Evolutionary conservation across 2,888 invertebrate genomes (phyloP).

Genomic region (Drosophila planitibia): DNA sequence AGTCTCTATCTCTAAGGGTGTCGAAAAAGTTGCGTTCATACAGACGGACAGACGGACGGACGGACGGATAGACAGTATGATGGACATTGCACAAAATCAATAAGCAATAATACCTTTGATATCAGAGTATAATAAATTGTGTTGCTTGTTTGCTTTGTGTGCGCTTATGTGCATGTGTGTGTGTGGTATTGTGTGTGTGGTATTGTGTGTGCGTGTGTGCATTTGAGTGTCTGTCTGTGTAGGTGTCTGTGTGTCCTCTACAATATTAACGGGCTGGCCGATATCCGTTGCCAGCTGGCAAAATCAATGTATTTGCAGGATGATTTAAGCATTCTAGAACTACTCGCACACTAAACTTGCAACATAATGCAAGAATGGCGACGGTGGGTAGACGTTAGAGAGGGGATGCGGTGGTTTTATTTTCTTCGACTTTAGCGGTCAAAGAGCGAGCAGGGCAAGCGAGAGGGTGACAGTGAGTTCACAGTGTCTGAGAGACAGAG

Average conservation of each 20-base stretch:
- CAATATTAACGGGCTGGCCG: constrained; percentile 26
- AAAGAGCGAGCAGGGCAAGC: constrained; percentile 21
- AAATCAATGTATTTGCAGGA: constrained; percentile 32
- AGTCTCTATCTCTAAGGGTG: neutral
- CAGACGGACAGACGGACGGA: neutral
- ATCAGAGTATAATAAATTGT: neutral
- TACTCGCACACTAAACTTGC: constrained; percentile 17
- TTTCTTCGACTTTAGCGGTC: neutral
- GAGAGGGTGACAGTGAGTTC: constrained; percentile 2
- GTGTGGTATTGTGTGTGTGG: neutral
- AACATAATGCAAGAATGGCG: constrained; percentile 7
- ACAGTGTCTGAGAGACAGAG: constrained; percentile 16
- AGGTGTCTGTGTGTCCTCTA: constrained; percentile 1
- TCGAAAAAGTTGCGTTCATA: neutral
- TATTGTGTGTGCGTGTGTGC: neutral
- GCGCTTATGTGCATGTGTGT: constrained; percentile 1
- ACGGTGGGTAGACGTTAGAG: neutral
- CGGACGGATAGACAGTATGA: neutral
- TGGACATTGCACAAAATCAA: neutral
- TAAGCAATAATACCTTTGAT: neutral
- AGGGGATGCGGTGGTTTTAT: constrained; percentile 1
- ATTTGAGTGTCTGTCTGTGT: constrained; percentile 5
- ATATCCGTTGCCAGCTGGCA: constrained; percentile 28
- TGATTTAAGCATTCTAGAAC: constrained; percentile 22
- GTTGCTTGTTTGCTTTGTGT: constrained; percentile 30